Evolutionary conservation across 2,888 invertebrate species (phyloP).

Genomic region (Neuroscelio doddi): DNA sequence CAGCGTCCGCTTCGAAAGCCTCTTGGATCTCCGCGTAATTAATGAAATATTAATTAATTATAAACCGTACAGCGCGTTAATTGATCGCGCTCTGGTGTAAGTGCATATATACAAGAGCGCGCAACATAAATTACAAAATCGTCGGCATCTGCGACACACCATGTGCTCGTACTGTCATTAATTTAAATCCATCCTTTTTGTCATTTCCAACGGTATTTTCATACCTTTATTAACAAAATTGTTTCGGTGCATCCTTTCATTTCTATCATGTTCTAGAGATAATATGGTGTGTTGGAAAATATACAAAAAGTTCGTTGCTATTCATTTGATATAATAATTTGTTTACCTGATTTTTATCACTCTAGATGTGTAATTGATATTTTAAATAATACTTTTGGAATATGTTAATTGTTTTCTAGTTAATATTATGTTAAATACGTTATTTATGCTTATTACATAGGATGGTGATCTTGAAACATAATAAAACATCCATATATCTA

Average conservation of each 20-base stretch:
- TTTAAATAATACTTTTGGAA: neutral
- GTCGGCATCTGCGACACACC: constrained; percentile 41
- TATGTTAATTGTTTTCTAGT: too few species aligned
- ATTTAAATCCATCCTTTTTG: constrained; percentile 31
- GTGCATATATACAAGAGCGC: constrained; percentile 26
- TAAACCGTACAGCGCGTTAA: constrained; percentile 50
- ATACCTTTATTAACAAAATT: constrained; percentile 9
- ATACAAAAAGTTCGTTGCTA: too few species aligned
- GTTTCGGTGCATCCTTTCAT: constrained; percentile 3
- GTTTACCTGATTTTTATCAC: too few species aligned
- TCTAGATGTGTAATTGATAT: constrained; percentile 3
- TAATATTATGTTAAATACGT: constrained; percentile 9
- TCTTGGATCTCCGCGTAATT: constrained; percentile 52
- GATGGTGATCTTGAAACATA: constrained; percentile 41
- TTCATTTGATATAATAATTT: neutral
- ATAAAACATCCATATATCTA: constrained; percentile 46
- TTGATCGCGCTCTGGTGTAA: constrained; percentile 43
- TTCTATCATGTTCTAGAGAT: neutral
- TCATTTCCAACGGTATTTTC: constrained; percentile 27
- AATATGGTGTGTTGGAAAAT: too few species aligned
- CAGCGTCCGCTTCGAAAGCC: constrained; percentile 34
- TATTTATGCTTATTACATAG: constrained; percentile 42
- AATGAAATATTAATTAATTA: constrained; percentile 66
- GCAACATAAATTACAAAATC: constrained; percentile 44
- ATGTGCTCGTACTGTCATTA: constrained; percentile 36